Percentiles rank a stretch among this genome's conserved stretches.
Conservation (phyloP, 2,797 vertebrate genomes). For the Esox lucius region DNA sequence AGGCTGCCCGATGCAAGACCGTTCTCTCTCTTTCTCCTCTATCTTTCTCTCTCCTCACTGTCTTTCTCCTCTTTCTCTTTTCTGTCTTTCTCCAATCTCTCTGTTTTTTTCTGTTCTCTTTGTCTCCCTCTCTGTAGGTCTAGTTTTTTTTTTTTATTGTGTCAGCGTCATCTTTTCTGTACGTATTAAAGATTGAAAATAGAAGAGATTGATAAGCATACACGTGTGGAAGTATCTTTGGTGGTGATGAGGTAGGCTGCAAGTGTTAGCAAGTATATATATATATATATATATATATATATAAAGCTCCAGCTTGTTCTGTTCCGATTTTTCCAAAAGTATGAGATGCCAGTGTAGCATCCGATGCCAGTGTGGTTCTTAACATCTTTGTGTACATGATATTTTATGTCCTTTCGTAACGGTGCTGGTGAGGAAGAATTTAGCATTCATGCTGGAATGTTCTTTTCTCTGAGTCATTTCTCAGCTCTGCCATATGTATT, state of each 20-base stretch:
- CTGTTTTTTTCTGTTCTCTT: not conserved
- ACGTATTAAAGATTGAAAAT: not conserved
- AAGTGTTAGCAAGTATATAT: not conserved
- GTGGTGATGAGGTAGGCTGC: not conserved
- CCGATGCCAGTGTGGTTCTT: too few species aligned
- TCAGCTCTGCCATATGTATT: constrained; percentile 28
- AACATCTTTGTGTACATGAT: not conserved
- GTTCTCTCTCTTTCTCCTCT: constrained; percentile 13
- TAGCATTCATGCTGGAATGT: constrained; percentile 9
- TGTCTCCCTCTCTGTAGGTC: constrained; percentile 3
- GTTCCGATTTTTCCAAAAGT: too few species aligned
- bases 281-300: too few species aligned
- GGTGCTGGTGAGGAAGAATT: constrained; percentile 2
- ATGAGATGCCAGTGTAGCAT: too few species aligned
- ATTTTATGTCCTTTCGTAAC: constrained; percentile 16
- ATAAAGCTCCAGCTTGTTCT: too few species aligned
- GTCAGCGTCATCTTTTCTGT: not conserved
- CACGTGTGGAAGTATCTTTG: not conserved
- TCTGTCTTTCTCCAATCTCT: not conserved
- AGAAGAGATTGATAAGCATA: not conserved
- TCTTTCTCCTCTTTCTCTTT: not conserved
- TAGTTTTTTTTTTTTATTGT: not conserved
- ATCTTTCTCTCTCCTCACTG: constrained; percentile 10
- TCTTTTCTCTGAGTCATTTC: constrained; percentile 25
- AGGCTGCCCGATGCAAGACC: not conserved